phyloP scores from a whole-genome alignment of 2,113 vertebrate species.

The Rhinopomastus cyanomelas region DNA sequence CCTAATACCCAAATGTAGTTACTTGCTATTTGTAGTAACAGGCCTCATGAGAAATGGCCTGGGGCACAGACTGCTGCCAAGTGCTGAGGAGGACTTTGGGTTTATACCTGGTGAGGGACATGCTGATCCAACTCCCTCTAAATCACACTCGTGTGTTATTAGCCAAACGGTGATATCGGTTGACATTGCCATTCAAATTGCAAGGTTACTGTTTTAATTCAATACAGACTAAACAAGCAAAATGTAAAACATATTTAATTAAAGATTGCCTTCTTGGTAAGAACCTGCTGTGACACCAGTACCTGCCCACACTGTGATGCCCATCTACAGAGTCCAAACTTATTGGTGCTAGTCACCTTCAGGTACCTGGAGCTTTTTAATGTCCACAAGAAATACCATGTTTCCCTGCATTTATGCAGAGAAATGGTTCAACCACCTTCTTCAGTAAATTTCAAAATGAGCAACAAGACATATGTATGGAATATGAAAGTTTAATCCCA shows the following conservation, averaged over 20 bases:
- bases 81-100: neutral
- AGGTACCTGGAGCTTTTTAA: neutral
- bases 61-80: neutral
- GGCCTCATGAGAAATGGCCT: neutral
- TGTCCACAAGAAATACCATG: neutral
- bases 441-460: slow-evolving; percentile 16
- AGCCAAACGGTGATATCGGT: neutral
- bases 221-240: neutral
- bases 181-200: slow-evolving; percentile 6
- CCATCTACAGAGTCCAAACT: neutral
- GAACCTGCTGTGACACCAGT: neutral
- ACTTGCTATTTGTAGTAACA: neutral
- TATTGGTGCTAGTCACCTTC: neutral
- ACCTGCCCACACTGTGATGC: neutral
- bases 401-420: neutral
- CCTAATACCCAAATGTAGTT: neutral
- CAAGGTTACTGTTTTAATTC: slow-evolving; percentile 11
- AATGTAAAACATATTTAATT: neutral
- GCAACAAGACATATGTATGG: neutral
- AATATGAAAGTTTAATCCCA: slow-evolving; percentile 57
- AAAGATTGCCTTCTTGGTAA: neutral
- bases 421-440: neutral
- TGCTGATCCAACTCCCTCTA: neutral
- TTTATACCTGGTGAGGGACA: neutral
- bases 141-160: neutral